Conservation (phyloP, 2,888 invertebrate genomes). For the Marronus borbonicus region DNA sequence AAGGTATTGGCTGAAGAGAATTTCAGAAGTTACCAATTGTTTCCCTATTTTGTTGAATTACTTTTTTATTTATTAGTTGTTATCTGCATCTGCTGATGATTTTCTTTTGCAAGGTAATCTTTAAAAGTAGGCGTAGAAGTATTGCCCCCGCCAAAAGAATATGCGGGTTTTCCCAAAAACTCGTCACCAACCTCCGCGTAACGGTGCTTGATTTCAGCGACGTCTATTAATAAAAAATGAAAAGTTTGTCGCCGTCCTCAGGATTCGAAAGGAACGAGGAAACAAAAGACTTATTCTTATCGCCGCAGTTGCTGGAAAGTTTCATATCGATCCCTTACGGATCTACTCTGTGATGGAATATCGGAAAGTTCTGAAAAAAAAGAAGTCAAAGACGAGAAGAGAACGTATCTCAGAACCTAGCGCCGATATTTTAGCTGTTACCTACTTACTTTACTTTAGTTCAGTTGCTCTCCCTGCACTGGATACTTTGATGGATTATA, state of each 20-base stretch:
- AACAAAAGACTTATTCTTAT: slow-evolving; percentile 12
- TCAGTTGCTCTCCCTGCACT: neutral
- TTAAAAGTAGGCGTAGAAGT: no score
- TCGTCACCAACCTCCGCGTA: neutral
- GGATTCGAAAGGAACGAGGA: neutral
- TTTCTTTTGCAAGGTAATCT: no score
- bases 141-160: no score
- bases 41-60: no score
- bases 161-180: no score
- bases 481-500: neutral
- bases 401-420: neutral
- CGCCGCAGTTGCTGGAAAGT: neutral
- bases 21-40: no score
- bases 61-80: no score
- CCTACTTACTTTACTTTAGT: slow-evolving; percentile 1
- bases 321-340: neutral
- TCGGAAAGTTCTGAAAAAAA: neutral
- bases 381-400: neutral
- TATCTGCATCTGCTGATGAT: no score
- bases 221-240: slow-evolving; percentile 36
- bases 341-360: neutral
- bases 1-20: no score
- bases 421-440: neutral
- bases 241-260: neutral
- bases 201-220: neutral